Base-by-base conservation (phyloP, 2,888 invertebrate species). In the Blera fallax region DNA sequence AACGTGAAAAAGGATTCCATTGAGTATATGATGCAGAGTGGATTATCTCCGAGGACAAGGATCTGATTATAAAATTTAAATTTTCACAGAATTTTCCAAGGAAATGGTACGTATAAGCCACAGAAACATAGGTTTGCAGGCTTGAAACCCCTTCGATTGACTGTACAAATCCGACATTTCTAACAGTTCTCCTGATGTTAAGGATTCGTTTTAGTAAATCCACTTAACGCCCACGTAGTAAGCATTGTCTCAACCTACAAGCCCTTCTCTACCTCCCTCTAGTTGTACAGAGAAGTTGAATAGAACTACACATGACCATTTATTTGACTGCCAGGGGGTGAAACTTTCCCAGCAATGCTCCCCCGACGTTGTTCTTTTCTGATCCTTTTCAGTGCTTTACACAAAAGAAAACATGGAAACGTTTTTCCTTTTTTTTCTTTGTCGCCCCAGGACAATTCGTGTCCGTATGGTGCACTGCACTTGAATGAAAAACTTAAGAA, bases 1-100 rank as follows among this genome's bases (percentile, higher is more conserved):
- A 60, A 58, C 70, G 70, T 58, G 70, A 58, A 70, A 45, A 48
- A 48, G 70, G 24, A 72, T 54, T 29, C 29, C 7, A 8, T 3
- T 14, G 24, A 6, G 14, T 3, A 27, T 29, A 54, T 48, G 18
- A 45, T 45, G 16, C 18, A 3, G 8, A 27, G 24, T 24, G 24
- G 27, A 50, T 50, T 45, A 2, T 45, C 16, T 18, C 5, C 10
- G 37, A n/a, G 4, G 11, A 50, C 5, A n/a, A 27, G 10, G 29
- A 48, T 48, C 3, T 48, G 21, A 21, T 48, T 48, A 40, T 40
- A 14, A n/a, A n/a, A 40, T 40, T n/a, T 2, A 1, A 11, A 8
- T 11, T 37, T 10, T 8, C 34, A 37, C 3, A 11, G 8, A 37
- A 11, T 11, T 3, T 11, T 8, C 1, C 11, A 11, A n/a, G 4